A percentile compares a stretch with the other conserved stretches of the same genome.
These are phyloP conservation scores for Tinea pellionella DNA, from an alignment of 2,888 invertebrate species.

Conservation along the genomic window DNA sequence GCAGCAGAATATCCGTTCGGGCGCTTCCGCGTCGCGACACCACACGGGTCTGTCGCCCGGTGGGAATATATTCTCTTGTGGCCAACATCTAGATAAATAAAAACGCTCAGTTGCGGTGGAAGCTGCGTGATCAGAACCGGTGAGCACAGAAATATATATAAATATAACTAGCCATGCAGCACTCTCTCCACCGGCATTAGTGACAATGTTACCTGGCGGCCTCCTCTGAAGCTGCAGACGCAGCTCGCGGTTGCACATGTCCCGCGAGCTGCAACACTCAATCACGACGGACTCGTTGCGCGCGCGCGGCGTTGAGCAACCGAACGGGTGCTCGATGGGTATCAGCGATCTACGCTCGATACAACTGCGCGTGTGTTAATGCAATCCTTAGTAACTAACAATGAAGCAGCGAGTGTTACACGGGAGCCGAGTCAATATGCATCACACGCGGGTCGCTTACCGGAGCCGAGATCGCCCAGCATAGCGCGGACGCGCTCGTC, in stretches of 20 bases:
- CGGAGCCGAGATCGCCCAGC: conserved; percentile 38
- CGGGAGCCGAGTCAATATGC: conserved; percentile 22
- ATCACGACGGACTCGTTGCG: conserved; percentile 82
- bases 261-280: conserved; percentile 81
- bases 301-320: conserved; percentile 82
- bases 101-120: conserved; percentile 32
- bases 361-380: conserved; percentile 74
- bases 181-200: conserved; percentile 29
- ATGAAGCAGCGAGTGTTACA: conserved; percentile 25
- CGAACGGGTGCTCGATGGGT: conserved; percentile 84
- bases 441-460: conserved; percentile 53
- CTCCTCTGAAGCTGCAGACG: conserved; percentile 75
- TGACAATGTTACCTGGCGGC: conserved; percentile 72
- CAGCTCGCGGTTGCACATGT: conserved; percentile 81
- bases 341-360: conserved; percentile 78
- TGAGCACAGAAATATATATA: conserved; percentile 23
- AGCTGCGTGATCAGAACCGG: conserved; percentile 60
- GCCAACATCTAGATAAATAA: conserved; percentile 72
- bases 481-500: conserved; percentile 43
- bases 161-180: conserved; percentile 54
- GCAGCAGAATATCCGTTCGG: conserved; percentile 70
- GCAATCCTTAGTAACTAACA: conserved; percentile 23
- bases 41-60: conserved; percentile 71
- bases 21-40: conserved; percentile 63
- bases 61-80: conserved; percentile 67